These are phyloP conservation scores for Hippotragus niger DNA, from an alignment of 2,113 vertebrate species.

Conservation along the genomic window DNA sequence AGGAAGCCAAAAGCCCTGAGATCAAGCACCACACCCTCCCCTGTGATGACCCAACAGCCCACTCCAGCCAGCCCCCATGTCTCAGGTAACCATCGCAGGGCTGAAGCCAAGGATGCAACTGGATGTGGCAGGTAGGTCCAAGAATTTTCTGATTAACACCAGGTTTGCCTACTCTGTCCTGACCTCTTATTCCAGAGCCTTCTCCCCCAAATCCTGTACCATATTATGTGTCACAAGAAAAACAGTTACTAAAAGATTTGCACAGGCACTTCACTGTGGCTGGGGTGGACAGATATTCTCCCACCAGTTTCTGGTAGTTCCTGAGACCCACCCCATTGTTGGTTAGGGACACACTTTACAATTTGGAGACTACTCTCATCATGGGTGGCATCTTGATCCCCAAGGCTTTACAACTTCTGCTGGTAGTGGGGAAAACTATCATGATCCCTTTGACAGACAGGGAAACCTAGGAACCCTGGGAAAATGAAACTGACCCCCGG, in stretches of 20 bases:
- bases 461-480: not conserved
- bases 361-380: not conserved
- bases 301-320: not conserved
- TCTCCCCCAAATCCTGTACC: not conserved
- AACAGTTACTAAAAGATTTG: not conserved
- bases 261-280: not conserved
- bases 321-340: not conserved
- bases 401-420: not conserved
- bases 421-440: not conserved
- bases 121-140: not conserved
- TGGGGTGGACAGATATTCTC: not conserved
- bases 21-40: not conserved
- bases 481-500: not conserved
- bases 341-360: not conserved
- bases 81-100: not conserved
- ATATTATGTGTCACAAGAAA: not conserved
- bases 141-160: not conserved
- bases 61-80: not conserved
- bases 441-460: not conserved
- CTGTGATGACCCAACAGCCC: not conserved
- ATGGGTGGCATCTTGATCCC: not conserved
- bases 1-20: not conserved
- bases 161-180: not conserved
- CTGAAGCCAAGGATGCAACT: not conserved
- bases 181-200: not conserved